Evolutionary conservation across 2,797 vertebrate genomes (phyloP).

Genomic region (Molothrus ater): DNA sequence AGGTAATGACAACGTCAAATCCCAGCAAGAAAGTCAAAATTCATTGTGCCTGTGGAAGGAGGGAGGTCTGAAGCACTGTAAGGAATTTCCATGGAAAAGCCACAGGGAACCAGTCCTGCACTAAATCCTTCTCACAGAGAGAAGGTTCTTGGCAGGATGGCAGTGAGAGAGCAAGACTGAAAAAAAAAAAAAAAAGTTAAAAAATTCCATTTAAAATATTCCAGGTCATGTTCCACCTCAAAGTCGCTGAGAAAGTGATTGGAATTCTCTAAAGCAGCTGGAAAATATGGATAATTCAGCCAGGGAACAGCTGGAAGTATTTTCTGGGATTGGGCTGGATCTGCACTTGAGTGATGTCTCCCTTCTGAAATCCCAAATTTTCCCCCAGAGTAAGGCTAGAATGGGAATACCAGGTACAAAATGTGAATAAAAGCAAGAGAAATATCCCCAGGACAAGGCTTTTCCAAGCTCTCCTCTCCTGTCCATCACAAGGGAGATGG

Average conservation of each 20-base stretch:
- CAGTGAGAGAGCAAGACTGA: background rate
- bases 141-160: background rate
- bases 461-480: background rate
- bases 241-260: background rate
- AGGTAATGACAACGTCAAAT: background rate
- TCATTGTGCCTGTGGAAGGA: background rate
- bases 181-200: rapidly evolving
- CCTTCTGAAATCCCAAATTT: background rate
- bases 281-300: background rate
- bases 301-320: background rate
- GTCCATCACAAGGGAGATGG: background rate
- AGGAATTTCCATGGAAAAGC: background rate
- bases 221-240: rapidly evolving
- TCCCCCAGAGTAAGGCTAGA: background rate
- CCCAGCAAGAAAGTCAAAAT: background rate
- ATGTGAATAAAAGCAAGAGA: background rate
- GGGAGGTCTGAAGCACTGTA: background rate
- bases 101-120: background rate
- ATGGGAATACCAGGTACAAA: background rate
- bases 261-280: background rate
- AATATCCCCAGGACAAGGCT: background rate
- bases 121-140: background rate
- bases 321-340: background rate
- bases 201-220: background rate
- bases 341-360: background rate